phyloP scores from a whole-genome alignment of 2,888 invertebrate genomes.

The Pelosia muscerda region DNA sequence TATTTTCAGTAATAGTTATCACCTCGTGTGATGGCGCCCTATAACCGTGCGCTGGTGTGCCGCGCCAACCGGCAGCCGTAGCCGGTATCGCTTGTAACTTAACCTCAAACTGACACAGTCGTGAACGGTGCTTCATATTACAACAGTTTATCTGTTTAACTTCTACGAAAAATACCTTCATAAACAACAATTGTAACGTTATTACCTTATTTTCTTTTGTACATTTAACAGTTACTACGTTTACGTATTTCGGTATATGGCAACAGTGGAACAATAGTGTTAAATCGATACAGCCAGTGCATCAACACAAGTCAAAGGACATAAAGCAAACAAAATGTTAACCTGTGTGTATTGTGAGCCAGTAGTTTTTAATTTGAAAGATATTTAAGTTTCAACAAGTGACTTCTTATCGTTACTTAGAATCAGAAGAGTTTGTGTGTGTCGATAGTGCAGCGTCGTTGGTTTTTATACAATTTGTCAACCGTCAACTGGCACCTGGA shows the following conservation, averaged over 20 bases:
- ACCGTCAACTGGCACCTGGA: slow-evolving; percentile 46
- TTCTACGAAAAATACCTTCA: slow-evolving; percentile 41
- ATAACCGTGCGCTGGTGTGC: slow-evolving; percentile 71
- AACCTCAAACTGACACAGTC: slow-evolving; percentile 86
- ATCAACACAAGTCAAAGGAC: slow-evolving; percentile 51
- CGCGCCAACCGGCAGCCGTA: slow-evolving; percentile 70
- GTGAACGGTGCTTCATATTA: slow-evolving; percentile 82
- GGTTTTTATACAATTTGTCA: slow-evolving; percentile 34
- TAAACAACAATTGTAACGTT: slow-evolving; percentile 25
- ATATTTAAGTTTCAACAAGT: slow-evolving; percentile 57
- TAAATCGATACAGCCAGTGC: slow-evolving; percentile 54
- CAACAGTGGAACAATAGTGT: slow-evolving; percentile 47
- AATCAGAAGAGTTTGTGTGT: slow-evolving; percentile 53
- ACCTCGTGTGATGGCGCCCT: slow-evolving; percentile 69
- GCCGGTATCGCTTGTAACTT: slow-evolving; percentile 83
- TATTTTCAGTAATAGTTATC: slow-evolving; percentile 46
- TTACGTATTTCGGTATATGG: slow-evolving; percentile 32
- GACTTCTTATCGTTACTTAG: slow-evolving; percentile 59
- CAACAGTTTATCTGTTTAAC: slow-evolving; percentile 72
- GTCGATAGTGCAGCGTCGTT: slow-evolving; percentile 45
- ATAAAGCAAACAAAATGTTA: slow-evolving; percentile 30
- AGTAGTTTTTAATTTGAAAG: slow-evolving; percentile 26
- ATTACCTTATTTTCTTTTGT: slow-evolving; percentile 22
- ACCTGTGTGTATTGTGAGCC: slow-evolving; percentile 34
- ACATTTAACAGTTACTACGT: slow-evolving; percentile 21